Percentiles rank a stretch among this genome's conserved stretches.
Evolutionary conservation across 2,888 invertebrate species (phyloP).

Genomic region (Calliphora vomitoria): DNA sequence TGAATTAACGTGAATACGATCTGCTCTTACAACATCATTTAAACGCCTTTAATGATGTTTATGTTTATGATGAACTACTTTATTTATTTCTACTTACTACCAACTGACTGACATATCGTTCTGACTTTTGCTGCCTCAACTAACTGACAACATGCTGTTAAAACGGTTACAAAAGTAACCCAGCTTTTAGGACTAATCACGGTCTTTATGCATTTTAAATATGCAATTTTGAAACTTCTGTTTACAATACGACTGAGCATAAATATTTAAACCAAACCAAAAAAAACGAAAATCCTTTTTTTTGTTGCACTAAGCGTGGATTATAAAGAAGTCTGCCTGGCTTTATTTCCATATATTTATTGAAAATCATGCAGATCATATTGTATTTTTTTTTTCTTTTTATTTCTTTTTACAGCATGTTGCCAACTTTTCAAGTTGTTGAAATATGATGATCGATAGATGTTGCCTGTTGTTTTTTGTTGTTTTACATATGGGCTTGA

Average conservation of each 20-base stretch:
- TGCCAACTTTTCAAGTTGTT: slow-evolving; percentile 42
- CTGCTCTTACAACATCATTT: slow-evolving; percentile 45
- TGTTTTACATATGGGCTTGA: slow-evolving; percentile 34
- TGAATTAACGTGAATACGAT: slow-evolving; percentile 14
- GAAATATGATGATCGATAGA: slow-evolving; percentile 68
- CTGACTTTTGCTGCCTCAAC: slow-evolving; percentile 20
- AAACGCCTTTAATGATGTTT: slow-evolving; percentile 62
- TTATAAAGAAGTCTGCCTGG: slow-evolving; percentile 6
- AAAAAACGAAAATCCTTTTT: slow-evolving; percentile 13
- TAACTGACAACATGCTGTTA: slow-evolving; percentile 38
- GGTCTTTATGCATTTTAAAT: slow-evolving; percentile 68
- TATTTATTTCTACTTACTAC: slow-evolving; percentile 30
- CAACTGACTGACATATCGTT: slow-evolving; percentile 52
- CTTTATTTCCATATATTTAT: slow-evolving; percentile 15
- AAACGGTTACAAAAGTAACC: slow-evolving; percentile 44
- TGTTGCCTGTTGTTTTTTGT: slow-evolving; percentile 32
- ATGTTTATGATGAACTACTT: slow-evolving; percentile 63
- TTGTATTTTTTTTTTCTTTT: slow-evolving; percentile 2
- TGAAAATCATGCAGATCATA: slow-evolving; percentile 40
- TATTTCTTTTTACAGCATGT: neutral
- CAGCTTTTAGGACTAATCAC: slow-evolving; percentile 68
- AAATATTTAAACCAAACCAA: neutral
- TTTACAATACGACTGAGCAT: slow-evolving; percentile 29
- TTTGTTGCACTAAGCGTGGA: slow-evolving; percentile 49
- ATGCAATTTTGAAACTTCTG: slow-evolving; percentile 72